Conservation (phyloP, 2,113 vertebrate species). For the Corythoichthys haematopterus region DNA sequence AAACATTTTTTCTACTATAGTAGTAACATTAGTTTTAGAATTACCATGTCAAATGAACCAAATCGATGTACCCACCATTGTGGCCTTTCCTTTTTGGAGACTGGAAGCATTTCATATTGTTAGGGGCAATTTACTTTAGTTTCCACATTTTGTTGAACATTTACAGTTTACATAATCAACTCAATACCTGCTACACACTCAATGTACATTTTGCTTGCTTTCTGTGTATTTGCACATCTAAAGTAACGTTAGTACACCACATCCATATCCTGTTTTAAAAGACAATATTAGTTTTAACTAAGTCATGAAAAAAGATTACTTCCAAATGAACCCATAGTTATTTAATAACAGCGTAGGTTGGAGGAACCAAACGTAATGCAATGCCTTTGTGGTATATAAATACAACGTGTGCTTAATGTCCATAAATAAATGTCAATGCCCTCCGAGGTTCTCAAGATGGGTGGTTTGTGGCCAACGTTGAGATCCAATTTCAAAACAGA, state of each 20-base stretch:
- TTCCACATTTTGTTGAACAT: background rate
- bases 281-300: slow-evolving; percentile 38
- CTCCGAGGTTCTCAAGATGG: slow-evolving; percentile 40
- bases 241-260: slow-evolving; percentile 31
- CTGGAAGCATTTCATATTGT: background rate
- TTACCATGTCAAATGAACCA: background rate
- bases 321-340: background rate
- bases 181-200: background rate
- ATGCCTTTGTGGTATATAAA: slow-evolving; percentile 24
- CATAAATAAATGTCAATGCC: slow-evolving; percentile 44
- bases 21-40: background rate
- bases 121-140: background rate
- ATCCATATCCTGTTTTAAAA: slow-evolving; percentile 37
- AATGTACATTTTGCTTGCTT: background rate
- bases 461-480: slow-evolving; percentile 56
- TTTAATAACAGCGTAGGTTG: slow-evolving; percentile 5
- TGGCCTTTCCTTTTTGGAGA: background rate
- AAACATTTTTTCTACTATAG: background rate
- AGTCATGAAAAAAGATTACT: slow-evolving; percentile 6
- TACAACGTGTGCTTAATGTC: slow-evolving; percentile 17
- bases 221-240: slow-evolving; percentile 35
- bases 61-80: background rate
- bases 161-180: background rate
- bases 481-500: slow-evolving; percentile 50
- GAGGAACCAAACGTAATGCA: slow-evolving; percentile 15